Percentiles rank a stretch among this genome's conserved stretches.
These are phyloP conservation scores for Neosalanx taihuensis DNA, from an alignment of 2,797 vertebrate species.

Conservation along the genomic window DNA sequence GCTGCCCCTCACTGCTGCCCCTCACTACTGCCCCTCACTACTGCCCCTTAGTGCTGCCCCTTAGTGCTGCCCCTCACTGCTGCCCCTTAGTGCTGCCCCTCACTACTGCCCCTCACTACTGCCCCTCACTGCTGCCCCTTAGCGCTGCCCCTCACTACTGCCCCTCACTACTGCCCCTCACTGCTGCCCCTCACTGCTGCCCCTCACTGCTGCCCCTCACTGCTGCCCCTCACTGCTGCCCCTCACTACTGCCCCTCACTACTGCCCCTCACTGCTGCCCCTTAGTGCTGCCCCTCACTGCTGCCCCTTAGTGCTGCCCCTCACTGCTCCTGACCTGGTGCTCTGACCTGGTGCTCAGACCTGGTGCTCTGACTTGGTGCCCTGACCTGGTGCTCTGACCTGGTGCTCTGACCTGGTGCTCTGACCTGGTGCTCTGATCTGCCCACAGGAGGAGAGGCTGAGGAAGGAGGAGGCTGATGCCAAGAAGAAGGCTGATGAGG, in stretches of 20 bases:
- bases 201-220: background rate
- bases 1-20: background rate
- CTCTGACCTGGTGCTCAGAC: no score
- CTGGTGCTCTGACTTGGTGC: background rate
- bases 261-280: no score
- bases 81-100: background rate
- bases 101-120: no score
- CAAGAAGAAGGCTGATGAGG: constrained; percentile 87
- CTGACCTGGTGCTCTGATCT: background rate
- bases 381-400: no score
- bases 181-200: background rate
- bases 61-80: background rate
- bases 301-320: background rate
- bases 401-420: background rate
- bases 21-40: background rate
- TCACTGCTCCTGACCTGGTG: background rate
- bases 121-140: background rate
- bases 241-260: background rate
- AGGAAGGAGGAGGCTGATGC: constrained; percentile 86
- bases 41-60: no score
- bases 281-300: no score
- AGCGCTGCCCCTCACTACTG: no score
- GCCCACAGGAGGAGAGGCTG: constrained; percentile 88
- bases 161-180: no score
- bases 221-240: background rate